A percentile compares a stretch with the other conserved stretches of the same genome.
phyloP scores from a whole-genome alignment of 2,113 vertebrate species.

The Crypturellus undulatus region DNA sequence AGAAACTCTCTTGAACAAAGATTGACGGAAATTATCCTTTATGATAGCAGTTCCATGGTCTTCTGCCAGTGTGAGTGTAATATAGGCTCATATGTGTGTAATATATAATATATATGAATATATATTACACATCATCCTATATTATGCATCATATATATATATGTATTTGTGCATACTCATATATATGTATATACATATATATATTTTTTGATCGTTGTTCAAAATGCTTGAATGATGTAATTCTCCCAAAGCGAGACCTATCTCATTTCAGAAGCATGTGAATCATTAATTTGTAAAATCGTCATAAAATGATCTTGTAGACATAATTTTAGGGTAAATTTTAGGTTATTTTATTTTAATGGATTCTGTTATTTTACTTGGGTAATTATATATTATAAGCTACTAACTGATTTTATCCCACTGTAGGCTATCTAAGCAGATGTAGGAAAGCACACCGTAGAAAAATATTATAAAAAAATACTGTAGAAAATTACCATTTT shows the following conservation, averaged over 20 bases:
- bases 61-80: background rate
- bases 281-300: background rate
- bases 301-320: background rate
- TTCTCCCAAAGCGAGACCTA: background rate
- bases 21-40: background rate
- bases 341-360: background rate
- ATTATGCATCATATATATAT: too few species aligned
- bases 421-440: background rate
- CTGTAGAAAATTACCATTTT: background rate
- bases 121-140: too few species aligned
- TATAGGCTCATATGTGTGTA: background rate
- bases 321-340: background rate
- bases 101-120: too few species aligned
- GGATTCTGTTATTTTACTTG: background rate
- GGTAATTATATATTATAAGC: background rate
- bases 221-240: background rate
- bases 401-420: background rate
- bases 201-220: background rate
- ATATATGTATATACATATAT: too few species aligned
- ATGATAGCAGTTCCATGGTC: background rate
- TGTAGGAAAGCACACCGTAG: background rate
- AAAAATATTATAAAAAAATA: background rate
- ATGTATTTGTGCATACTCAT: too few species aligned
- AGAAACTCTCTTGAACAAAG: background rate
- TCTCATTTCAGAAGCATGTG: background rate